phyloP scores from a whole-genome alignment of 2,888 invertebrate species.

The Hydrotaea cyrtoneurina region DNA sequence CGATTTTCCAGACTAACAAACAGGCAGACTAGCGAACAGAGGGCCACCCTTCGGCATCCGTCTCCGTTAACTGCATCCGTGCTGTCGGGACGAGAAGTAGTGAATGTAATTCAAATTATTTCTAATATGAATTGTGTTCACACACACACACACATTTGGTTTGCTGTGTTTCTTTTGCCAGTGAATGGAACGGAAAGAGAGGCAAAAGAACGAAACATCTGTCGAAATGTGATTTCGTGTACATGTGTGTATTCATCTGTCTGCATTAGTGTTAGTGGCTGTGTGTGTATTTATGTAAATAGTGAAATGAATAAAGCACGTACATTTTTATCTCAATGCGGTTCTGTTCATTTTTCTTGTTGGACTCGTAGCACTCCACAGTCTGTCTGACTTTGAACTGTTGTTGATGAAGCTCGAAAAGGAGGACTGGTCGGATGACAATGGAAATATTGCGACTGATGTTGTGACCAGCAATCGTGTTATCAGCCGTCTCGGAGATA shows the following conservation, averaged over 20 bases:
- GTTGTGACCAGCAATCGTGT: no score
- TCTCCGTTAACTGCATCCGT: background rate
- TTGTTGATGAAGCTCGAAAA: background rate
- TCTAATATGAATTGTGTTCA: slow-evolving; percentile 53
- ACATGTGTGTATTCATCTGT: background rate
- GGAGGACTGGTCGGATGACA: no score
- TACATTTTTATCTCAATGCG: slow-evolving; percentile 41
- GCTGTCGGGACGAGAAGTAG: background rate
- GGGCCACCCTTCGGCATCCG: background rate
- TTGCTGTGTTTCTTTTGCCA: no score
- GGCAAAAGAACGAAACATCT: slow-evolving; percentile 47
- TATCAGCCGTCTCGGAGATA: no score
- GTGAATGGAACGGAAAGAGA: background rate
- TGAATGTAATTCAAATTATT: slow-evolving; percentile 38
- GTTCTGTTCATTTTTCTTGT: slow-evolving; percentile 18
- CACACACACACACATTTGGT: background rate
- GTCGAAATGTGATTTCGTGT: slow-evolving; percentile 32
- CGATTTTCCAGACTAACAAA: background rate
- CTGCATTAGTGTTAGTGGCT: background rate
- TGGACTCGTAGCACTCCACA: background rate
- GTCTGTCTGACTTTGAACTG: slow-evolving; percentile 16
- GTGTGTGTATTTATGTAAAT: slow-evolving; percentile 1
- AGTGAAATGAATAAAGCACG: slow-evolving; percentile 42
- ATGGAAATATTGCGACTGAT: no score
- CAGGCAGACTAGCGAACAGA: background rate